phyloP scores from a whole-genome alignment of 2,113 vertebrate species.

The Caracal caracal region DNA sequence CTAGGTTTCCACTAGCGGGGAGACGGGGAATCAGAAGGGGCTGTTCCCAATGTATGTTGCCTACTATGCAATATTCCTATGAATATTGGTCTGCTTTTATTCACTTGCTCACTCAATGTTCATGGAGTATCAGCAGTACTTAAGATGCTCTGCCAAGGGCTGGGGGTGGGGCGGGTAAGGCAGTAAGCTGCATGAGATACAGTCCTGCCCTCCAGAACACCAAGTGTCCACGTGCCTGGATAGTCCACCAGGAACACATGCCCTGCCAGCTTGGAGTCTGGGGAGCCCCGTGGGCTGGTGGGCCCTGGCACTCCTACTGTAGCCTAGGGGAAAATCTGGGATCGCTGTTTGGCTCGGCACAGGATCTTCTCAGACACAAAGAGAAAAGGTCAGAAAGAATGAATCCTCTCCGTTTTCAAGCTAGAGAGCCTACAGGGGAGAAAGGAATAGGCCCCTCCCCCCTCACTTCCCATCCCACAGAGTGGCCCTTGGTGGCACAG shows the following conservation, averaged over 20 bases:
- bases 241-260: background rate
- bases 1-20: background rate
- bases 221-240: background rate
- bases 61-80: background rate
- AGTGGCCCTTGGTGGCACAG: background rate
- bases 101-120: background rate
- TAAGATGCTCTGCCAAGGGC: background rate
- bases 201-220: background rate
- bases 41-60: background rate
- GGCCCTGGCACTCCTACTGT: accelerated
- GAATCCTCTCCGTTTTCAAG: background rate
- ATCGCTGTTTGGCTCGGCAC: background rate
- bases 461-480: background rate
- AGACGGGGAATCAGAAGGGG: background rate
- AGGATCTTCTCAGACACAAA: background rate
- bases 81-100: background rate
- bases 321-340: background rate
- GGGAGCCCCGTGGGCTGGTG: background rate
- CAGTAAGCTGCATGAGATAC: background rate
- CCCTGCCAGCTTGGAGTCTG: background rate
- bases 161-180: too few species aligned
- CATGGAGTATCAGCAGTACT: background rate
- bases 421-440: background rate
- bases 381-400: background rate
- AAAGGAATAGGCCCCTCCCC: background rate